These are phyloP conservation scores for Sicus ferrugineus DNA, from an alignment of 2,888 invertebrate species.

Conservation along the genomic window DNA sequence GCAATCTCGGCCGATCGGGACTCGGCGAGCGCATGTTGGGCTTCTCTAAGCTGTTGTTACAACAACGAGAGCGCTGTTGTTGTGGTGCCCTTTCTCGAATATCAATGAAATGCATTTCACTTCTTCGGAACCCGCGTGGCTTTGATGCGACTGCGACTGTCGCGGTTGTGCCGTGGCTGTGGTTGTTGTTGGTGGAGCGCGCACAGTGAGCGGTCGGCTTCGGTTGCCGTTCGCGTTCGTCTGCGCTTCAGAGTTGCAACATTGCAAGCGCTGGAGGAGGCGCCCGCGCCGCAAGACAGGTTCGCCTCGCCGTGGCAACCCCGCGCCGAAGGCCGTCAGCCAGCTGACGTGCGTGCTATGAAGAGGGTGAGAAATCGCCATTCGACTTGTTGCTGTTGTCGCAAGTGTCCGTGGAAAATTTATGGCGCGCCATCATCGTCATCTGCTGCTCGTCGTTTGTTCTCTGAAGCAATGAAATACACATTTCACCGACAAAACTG, in stretches of 20 bases:
- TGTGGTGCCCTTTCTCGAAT: background rate
- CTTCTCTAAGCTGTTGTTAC: background rate
- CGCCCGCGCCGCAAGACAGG: background rate
- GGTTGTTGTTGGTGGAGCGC: conserved; percentile 9
- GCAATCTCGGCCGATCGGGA: background rate
- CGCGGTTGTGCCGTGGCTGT: background rate
- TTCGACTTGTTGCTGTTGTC: background rate
- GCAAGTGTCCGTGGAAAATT: background rate
- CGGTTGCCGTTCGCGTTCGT: background rate
- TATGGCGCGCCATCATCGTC: background rate
- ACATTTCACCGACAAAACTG: background rate
- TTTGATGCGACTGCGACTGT: background rate
- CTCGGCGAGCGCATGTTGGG: background rate
- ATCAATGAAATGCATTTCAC: conserved; percentile 6
- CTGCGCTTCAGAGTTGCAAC: background rate
- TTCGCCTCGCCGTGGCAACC: no score
- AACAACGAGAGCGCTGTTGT: background rate
- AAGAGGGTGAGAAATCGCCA: conserved; percentile 16
- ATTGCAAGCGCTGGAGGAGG: background rate
- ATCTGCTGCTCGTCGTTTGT: background rate
- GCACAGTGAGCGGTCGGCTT: conserved; percentile 13
- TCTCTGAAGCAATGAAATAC: background rate
- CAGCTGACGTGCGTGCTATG: background rate
- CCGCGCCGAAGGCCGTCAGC: no score
- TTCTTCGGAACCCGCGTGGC: background rate